These are phyloP conservation scores for Charadrius vociferus DNA, from an alignment of 2,113 vertebrate genomes.

Conservation along the genomic window DNA sequence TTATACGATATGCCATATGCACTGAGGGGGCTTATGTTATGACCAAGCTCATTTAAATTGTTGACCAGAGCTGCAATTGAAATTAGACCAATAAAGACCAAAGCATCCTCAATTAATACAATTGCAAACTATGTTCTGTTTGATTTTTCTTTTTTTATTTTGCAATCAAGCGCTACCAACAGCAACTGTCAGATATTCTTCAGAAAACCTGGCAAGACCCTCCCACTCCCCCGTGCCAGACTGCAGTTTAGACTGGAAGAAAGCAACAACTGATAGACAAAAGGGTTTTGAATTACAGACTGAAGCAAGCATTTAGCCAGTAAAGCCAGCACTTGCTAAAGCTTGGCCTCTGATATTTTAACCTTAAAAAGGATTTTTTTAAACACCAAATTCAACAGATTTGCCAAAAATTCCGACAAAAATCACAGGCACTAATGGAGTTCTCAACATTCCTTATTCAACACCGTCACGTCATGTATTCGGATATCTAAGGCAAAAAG, in stretches of 20 bases:
- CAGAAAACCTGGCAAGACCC: not conserved
- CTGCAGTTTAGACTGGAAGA: not conserved
- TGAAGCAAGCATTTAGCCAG: not conserved
- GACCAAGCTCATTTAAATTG: not conserved
- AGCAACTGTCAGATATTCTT: not conserved
- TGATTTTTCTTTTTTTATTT: not conserved
- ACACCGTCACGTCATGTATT: not conserved
- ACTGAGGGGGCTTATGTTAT: not conserved
- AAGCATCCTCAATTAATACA: not conserved
- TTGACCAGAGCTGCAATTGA: not conserved
- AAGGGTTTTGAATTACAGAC: not conserved
- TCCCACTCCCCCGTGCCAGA: not conserved
- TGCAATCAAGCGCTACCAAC: not conserved
- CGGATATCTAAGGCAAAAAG: not conserved
- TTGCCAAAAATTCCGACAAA: not conserved
- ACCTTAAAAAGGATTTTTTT: accelerated
- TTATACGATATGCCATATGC: not conserved
- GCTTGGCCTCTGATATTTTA: not conserved
- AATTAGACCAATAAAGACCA: not conserved
- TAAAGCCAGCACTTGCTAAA: not conserved
- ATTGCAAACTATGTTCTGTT: not conserved
- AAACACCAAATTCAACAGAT: not conserved
- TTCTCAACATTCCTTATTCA: not conserved
- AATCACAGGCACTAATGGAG: not conserved
- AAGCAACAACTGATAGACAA: not conserved